A percentile compares a stretch with the other conserved stretches of the same genome.
phyloP scores from a whole-genome alignment of 2,113 vertebrate species.

The Amphiprion ocellaris region DNA sequence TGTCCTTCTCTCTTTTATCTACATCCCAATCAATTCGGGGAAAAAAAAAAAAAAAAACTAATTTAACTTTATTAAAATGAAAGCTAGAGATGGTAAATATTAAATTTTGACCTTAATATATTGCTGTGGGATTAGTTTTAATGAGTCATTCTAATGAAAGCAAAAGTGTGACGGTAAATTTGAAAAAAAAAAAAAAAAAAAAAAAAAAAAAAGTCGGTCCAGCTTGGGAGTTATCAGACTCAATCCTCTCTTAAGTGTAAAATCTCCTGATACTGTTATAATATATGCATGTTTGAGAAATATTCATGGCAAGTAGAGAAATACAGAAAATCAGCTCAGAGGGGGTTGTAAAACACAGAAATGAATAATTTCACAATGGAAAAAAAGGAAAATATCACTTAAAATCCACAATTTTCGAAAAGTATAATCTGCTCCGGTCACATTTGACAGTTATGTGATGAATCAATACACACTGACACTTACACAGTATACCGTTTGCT shows the following conservation, averaged over 20 bases:
- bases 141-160: constrained; percentile 6
- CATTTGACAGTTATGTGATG: background rate
- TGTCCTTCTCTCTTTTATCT: background rate
- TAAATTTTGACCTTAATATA: background rate
- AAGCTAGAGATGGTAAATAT: background rate
- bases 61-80: background rate
- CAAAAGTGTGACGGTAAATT: constrained; percentile 5
- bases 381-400: background rate
- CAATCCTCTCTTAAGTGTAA: constrained; percentile 9
- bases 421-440: background rate
- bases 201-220: constrained; percentile 8
- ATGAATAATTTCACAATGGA: background rate
- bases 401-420: background rate
- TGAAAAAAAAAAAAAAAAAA: constrained; percentile 21
- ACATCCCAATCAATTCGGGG: background rate
- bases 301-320: constrained; percentile 12
- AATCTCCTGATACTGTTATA: constrained; percentile 2
- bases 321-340: constrained; percentile 29
- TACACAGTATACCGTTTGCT: background rate
- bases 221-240: constrained; percentile 12
- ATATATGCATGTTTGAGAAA: constrained; percentile 34
- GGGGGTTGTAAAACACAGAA: constrained; percentile 35
- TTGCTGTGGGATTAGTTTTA: background rate
- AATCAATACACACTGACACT: background rate
- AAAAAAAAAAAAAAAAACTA: background rate